A percentile compares a stretch with the other conserved stretches of the same genome.
Evolutionary conservation across 2,797 vertebrate genomes (phyloP).

Genomic region (Cetoscarus ocellatus): DNA sequence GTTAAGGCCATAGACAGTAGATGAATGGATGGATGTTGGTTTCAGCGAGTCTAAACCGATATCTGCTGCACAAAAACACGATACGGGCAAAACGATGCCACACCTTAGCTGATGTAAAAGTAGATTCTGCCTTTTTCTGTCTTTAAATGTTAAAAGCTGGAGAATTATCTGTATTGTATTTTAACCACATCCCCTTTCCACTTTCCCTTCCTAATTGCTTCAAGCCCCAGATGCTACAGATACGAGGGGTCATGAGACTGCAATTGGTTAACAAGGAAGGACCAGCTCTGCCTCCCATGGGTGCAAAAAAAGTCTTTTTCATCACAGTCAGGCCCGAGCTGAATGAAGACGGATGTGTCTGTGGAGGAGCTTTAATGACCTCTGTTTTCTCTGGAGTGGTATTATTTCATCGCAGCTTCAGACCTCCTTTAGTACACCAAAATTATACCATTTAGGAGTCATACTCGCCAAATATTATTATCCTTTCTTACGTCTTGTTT

Average conservation of each 20-base stretch:
- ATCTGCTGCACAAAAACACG: too few species aligned
- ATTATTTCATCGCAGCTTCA: constrained; percentile 10
- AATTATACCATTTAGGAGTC: constrained; percentile 4
- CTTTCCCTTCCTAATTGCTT: background rate
- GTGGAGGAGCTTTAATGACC: constrained; percentile 11
- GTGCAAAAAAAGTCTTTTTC: constrained; percentile 5
- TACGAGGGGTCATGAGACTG: background rate
- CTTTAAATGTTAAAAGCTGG: background rate
- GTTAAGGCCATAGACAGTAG: too few species aligned
- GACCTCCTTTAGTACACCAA: background rate
- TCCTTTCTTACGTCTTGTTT: background rate
- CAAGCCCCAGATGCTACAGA: constrained; percentile 1
- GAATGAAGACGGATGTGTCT: constrained; percentile 24
- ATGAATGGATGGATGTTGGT: too few species aligned
- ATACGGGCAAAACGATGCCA: background rate
- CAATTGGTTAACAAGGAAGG: constrained; percentile 6
- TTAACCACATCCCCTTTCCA: background rate
- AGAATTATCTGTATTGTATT: background rate
- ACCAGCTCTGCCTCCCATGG: background rate
- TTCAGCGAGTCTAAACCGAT: too few species aligned
- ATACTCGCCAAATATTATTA: background rate
- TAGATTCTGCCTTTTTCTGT: background rate
- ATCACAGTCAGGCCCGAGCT: constrained; percentile 3
- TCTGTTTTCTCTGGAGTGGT: background rate
- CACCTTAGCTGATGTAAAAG: background rate